Percentiles rank a stretch among this genome's conserved stretches.
Evolutionary conservation across 2,797 vertebrate species (phyloP).

Genomic region (Galagoides demidoff): DNA sequence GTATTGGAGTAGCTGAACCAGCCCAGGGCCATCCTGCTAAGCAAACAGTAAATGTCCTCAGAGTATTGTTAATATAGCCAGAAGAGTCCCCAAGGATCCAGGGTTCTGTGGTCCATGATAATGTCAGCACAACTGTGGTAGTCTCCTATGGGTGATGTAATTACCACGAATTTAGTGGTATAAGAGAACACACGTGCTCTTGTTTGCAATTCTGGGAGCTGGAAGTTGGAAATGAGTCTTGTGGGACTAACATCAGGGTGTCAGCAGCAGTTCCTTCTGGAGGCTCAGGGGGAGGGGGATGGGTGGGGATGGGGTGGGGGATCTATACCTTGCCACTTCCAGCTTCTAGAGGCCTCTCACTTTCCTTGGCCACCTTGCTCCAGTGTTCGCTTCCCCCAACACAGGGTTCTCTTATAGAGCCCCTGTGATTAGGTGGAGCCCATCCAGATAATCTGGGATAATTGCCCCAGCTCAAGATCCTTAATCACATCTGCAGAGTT

Average conservation of each 20-base stretch:
- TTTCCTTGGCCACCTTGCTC: neutral
- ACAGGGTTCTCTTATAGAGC: too few species aligned
- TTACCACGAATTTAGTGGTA: neutral
- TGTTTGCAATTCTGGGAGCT: too few species aligned
- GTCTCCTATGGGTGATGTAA: neutral
- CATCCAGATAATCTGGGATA: neutral
- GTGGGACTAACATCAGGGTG: neutral
- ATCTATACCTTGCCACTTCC: neutral
- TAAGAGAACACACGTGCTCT: neutral
- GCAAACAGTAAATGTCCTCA: neutral
- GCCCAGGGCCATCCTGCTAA: neutral
- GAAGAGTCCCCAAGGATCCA: neutral
- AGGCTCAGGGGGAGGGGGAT: neutral
- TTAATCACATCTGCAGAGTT: neutral
- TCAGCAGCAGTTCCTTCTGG: neutral
- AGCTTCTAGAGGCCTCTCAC: neutral
- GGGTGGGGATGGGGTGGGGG: too few species aligned
- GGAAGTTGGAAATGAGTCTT: neutral
- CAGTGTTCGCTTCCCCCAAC: neutral
- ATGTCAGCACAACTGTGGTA: neutral
- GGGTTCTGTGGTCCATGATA: neutral
- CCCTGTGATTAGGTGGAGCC: neutral
- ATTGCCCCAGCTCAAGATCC: neutral
- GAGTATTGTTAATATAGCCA: neutral
- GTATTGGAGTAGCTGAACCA: neutral